These are phyloP conservation scores for Arnoldichthys spilopterus DNA, from an alignment of 2,797 vertebrate genomes.

Conservation along the genomic window DNA sequence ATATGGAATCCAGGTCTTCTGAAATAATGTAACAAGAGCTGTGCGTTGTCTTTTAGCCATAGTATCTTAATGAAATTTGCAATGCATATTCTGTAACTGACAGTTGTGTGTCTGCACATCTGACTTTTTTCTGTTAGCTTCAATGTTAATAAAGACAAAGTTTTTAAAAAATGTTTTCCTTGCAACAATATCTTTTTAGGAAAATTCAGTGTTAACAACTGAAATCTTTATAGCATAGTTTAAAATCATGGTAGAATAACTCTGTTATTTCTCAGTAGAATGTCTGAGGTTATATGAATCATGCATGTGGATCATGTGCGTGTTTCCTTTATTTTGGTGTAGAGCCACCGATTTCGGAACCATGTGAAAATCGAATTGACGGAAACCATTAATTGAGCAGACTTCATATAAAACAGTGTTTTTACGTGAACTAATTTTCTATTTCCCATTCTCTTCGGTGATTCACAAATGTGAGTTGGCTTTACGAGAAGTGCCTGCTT, in stretches of 20 bases:
- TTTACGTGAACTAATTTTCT: conserved; percentile 19
- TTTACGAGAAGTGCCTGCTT: conserved; percentile 38
- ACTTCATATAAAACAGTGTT: conserved; percentile 5
- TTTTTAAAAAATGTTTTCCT: too few relatives aligned
- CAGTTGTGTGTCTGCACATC: too few relatives aligned
- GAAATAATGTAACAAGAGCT: too few relatives aligned
- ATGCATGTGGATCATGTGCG: background rate
- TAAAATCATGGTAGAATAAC: background rate
- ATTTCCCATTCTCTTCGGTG: background rate
- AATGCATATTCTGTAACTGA: too few relatives aligned
- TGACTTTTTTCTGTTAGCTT: too few relatives aligned
- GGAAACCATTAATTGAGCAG: conserved; percentile 21
- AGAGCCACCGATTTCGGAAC: background rate
- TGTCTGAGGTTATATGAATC: too few relatives aligned
- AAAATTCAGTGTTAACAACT: background rate
- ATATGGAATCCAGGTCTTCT: too few relatives aligned
- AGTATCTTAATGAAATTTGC: too few relatives aligned
- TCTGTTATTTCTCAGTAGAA: too few relatives aligned
- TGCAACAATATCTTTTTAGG: too few relatives aligned
- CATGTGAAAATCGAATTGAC: background rate
- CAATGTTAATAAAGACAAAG: too few relatives aligned
- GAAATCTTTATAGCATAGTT: background rate
- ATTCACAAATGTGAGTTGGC: conserved; percentile 21
- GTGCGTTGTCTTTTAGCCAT: too few relatives aligned
- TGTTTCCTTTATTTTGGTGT: background rate